These are phyloP conservation scores for Triops longicaudatus DNA, from an alignment of 1,140 invertebrate species.

Conservation along the genomic window DNA sequence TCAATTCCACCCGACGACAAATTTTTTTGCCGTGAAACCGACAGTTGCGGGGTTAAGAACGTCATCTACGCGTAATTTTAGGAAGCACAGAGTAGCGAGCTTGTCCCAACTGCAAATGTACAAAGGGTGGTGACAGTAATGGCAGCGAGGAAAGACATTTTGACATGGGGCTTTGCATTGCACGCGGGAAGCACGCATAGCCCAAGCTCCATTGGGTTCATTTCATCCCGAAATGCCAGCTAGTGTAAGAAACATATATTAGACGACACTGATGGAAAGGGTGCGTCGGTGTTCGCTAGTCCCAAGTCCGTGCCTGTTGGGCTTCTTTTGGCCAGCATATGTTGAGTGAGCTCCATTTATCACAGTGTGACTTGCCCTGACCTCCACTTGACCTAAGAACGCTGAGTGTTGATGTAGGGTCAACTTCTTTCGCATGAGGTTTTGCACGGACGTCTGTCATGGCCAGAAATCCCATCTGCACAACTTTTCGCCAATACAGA, in stretches of 20 bases:
- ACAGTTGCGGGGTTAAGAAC: not conserved
- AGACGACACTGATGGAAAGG: slow-evolving; percentile 9
- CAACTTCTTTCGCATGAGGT: not conserved
- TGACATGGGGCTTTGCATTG: not conserved
- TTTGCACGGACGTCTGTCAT: not conserved
- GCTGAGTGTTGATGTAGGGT: slow-evolving; percentile 6
- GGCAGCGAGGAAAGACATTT: not conserved
- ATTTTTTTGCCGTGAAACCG: too few species aligned
- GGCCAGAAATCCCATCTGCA: not conserved
- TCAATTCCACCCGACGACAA: too few species aligned
- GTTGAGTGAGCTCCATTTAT: not conserved
- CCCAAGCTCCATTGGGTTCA: not conserved
- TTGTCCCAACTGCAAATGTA: not conserved
- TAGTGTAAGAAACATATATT: not conserved
- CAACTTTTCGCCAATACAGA: not conserved
- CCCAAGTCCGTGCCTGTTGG: not conserved
- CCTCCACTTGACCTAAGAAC: slow-evolving; percentile 1
- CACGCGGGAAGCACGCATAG: not conserved
- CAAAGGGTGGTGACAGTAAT: not conserved
- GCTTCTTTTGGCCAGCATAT: not conserved
- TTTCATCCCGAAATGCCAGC: not conserved
- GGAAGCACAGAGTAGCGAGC: not conserved
- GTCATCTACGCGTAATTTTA: not conserved
- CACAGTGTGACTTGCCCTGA: not conserved
- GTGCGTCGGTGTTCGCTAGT: not conserved